A percentile compares a stretch with the other conserved stretches of the same genome.
Conservation (phyloP, 2,113 vertebrate genomes). For the Ia io region DNA sequence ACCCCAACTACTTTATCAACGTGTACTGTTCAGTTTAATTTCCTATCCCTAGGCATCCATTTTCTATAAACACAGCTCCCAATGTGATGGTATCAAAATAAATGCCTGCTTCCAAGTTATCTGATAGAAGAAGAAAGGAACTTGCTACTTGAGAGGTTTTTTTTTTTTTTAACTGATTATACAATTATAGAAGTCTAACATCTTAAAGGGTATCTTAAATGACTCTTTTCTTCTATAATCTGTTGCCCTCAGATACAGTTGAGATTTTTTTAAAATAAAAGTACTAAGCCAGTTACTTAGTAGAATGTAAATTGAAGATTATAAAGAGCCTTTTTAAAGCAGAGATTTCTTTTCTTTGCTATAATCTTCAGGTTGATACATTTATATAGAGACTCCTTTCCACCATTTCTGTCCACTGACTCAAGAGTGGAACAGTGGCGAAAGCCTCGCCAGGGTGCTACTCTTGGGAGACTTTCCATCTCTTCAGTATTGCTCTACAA, state of each 20-base stretch:
- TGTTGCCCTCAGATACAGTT: background rate
- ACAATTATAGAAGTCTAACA: background rate
- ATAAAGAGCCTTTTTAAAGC: background rate
- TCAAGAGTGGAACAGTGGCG: background rate
- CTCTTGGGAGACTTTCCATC: background rate
- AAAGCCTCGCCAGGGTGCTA: background rate
- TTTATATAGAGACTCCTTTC: background rate
- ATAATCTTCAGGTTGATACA: background rate
- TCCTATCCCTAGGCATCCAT: conserved; percentile 22
- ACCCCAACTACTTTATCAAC: background rate
- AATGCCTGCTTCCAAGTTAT: conserved; percentile 7
- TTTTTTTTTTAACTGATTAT: background rate
- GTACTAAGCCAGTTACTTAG: background rate
- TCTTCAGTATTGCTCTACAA: background rate
- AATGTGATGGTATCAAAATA: conserved; percentile 48
- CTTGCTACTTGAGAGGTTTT: background rate
- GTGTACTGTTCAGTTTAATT: conserved; percentile 41
- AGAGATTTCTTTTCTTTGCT: background rate
- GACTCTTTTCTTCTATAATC: background rate
- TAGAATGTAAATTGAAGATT: background rate
- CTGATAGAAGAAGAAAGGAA: background rate
- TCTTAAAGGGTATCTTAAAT: background rate
- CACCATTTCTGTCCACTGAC: background rate
- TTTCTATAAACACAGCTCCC: background rate
- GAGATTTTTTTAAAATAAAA: conserved; percentile 4